Evolutionary conservation across 2,797 vertebrate genomes (phyloP), one percentile per base, ranked within the genome.

Genomic region (Ctenopoma multispine): DNA sequence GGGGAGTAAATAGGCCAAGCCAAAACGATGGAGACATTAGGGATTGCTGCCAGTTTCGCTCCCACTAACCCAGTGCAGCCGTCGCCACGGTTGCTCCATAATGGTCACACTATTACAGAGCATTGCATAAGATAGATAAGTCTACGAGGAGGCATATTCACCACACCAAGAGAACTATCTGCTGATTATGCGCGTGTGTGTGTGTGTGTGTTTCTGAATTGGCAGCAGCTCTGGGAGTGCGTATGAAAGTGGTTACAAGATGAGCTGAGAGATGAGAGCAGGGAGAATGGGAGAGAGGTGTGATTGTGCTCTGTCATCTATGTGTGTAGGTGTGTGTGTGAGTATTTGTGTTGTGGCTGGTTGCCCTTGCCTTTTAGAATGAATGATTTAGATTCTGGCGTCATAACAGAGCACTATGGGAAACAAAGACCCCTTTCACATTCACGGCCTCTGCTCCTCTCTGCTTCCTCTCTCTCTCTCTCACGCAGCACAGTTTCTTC

Each of bases 41-140:
- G 72, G 87, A 90, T 56, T 50, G 62, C 74, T 84, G 85, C 86
- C 85, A 87, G 84, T 81, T 87, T 79, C 72, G 88, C 85, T 87
- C 84, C 89, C 79, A 84, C 84, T 87, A 89, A 91, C 86, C 85
- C 80, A 73, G 81, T 81, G 84, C 79, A 84, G 78, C 80, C 80
- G 48, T 89, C 71, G 67, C 82, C 24, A 1, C 36, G 4, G 82
- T 81, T 85, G 75, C 89, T 84, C 77, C 50, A 72, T 75, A 83
- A 89, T 88, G 89, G 87, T 85, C 90, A 87, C 87, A 89, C 81
- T 87, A 70, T 92, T 92, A 83, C 92, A 84, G 53, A n/a, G 70
- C 36, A 12, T 92, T 91, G 90, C 90, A 85, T 92, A 92, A 92
- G 92, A 89, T 70, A 84, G 88, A 90, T 86, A 82, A 71, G 80